phyloP scores from a whole-genome alignment of 2,113 vertebrate genomes.

The Grus americana region DNA sequence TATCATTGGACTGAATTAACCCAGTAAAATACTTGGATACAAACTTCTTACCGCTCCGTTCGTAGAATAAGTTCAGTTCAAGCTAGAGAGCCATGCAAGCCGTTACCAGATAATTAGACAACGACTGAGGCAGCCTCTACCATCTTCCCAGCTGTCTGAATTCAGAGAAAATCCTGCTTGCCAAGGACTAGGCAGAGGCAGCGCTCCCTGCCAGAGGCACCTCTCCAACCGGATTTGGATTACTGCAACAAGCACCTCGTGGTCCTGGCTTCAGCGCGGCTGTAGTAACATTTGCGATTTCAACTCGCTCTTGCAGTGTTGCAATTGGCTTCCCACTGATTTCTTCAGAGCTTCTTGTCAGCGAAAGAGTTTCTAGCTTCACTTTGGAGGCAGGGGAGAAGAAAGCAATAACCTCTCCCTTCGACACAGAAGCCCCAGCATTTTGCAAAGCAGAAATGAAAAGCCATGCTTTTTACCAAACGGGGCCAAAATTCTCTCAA shows the following conservation, averaged over 20 bases:
- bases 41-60: background rate
- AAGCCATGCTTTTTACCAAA: background rate
- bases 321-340: background rate
- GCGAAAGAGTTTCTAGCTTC: background rate
- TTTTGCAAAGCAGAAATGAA: background rate
- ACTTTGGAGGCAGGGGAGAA: background rate
- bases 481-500: background rate
- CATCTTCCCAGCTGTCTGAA: background rate
- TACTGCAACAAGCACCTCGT: background rate
- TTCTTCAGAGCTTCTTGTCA: background rate
- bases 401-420: background rate
- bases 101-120: background rate
- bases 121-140: background rate
- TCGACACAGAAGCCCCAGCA: background rate
- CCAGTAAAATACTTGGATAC: background rate
- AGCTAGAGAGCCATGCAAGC: background rate
- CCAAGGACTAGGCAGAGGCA: background rate
- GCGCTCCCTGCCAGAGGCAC: background rate
- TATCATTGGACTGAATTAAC: background rate
- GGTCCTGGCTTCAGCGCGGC: background rate
- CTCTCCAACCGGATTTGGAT: background rate
- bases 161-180: background rate
- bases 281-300: background rate
- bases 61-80: background rate
- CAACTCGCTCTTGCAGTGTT: background rate